phyloP scores from a whole-genome alignment of 2,797 vertebrate species.

The Paramormyrops hopkinsi region DNA sequence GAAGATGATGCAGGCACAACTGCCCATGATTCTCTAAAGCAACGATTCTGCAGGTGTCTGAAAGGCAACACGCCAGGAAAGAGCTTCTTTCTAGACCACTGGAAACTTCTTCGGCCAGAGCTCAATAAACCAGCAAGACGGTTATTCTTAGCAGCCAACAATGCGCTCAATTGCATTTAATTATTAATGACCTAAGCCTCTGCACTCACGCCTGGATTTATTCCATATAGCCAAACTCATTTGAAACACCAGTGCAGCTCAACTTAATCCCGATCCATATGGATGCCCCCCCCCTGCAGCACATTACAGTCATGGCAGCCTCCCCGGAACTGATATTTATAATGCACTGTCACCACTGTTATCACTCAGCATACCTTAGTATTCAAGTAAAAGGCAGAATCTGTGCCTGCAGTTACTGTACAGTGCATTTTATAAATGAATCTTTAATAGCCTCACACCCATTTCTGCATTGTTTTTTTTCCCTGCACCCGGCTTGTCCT shows the following conservation, averaged over 20 bases:
- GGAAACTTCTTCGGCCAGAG: conserved; percentile 20
- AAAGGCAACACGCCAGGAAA: not conserved
- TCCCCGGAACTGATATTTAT: not conserved
- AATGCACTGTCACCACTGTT: not conserved
- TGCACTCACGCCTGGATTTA: not conserved
- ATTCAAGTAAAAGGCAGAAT: not conserved
- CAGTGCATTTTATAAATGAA: not conserved
- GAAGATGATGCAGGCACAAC: not conserved
- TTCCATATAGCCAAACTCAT: not conserved
- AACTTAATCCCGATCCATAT: too few relatives aligned
- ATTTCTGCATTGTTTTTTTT: not conserved
- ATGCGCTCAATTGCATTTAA: conserved; percentile 51
- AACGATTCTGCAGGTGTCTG: not conserved
- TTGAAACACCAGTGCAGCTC: not conserved
- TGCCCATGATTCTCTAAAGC: not conserved
- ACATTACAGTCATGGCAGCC: not conserved
- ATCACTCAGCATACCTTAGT: not conserved
- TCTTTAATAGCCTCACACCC: not conserved
- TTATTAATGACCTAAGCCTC: conserved; percentile 47
- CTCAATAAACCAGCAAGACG: conserved; percentile 39
- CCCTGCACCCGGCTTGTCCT: not conserved
- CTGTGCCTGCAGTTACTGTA: not conserved
- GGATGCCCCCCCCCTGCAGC: not conserved
- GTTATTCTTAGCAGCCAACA: conserved; percentile 52
- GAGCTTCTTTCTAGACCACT: not conserved